phyloP scores from a whole-genome alignment of 1,140 invertebrate genomes.

The Drosophila athabasca region DNA sequence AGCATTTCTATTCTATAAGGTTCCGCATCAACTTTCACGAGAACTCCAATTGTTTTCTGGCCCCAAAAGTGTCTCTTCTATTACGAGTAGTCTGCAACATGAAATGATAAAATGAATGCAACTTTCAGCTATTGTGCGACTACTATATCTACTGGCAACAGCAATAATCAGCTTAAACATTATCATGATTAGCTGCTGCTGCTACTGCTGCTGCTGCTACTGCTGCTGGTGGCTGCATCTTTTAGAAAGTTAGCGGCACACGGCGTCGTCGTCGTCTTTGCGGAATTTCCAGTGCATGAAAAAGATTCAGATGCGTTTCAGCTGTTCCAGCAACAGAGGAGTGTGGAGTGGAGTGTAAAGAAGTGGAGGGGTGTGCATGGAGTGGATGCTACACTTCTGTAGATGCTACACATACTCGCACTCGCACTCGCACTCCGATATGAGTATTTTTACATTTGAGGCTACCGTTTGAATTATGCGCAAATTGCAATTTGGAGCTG shows the following conservation, averaged over 20 bases:
- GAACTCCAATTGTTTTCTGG: no score
- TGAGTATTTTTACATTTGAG: slow-evolving; percentile 53
- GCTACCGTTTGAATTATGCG: slow-evolving; percentile 77
- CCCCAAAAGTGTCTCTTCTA: no score
- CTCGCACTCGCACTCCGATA: slow-evolving; percentile 18
- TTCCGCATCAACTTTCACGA: no score
- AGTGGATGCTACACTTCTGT: slow-evolving; percentile 7
- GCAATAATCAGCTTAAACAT: slow-evolving; percentile 49
- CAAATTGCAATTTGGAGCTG: slow-evolving; percentile 66
- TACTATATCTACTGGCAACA: slow-evolving; percentile 15
- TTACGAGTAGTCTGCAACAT: no score
- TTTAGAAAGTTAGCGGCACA: slow-evolving; percentile 79
- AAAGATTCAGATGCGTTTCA: slow-evolving; percentile 78
- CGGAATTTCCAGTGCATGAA: slow-evolving; percentile 81
- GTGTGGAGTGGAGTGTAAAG: no score
- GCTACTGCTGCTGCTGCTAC: no score
- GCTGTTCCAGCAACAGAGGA: slow-evolving; percentile 22
- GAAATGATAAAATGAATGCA: background rate
- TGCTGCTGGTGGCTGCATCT: slow-evolving; percentile 41
- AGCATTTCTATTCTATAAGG: no score
- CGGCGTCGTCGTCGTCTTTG: slow-evolving; percentile 52
- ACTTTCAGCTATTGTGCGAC: slow-evolving; percentile 22
- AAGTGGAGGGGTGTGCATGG: background rate
- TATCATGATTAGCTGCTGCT: slow-evolving; percentile 63
- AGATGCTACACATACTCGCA: slow-evolving; percentile 21